phyloP scores from a whole-genome alignment of 2,113 vertebrate genomes.

The Balaenoptera acutorostrata region DNA sequence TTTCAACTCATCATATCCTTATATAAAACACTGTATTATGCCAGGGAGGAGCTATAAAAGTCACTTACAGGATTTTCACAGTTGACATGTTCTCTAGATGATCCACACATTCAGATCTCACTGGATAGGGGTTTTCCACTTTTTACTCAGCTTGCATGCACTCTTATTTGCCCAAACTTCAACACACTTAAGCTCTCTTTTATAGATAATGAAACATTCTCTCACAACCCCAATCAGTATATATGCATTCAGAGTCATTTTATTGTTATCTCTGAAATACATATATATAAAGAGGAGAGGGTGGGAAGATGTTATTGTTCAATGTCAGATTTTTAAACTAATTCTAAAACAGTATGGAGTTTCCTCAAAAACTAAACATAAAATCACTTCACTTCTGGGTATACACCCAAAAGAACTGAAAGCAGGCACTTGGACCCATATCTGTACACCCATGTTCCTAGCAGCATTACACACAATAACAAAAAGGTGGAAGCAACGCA shows the following conservation, averaged over 20 bases:
- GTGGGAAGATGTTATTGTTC: neutral
- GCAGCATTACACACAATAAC: neutral
- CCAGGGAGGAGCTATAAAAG: neutral
- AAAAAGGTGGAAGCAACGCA: neutral
- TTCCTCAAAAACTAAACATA: neutral
- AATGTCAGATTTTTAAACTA: neutral
- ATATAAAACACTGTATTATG: neutral
- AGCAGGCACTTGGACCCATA: neutral
- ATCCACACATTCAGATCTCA: neutral
- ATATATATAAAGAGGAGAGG: neutral
- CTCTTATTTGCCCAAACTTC: neutral
- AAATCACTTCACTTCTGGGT: neutral
- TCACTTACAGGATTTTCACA: neutral
- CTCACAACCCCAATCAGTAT: neutral
- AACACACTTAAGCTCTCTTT: neutral
- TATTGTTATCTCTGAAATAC: neutral
- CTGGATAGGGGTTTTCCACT: neutral
- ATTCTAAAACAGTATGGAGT: neutral
- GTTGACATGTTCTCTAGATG: neutral
- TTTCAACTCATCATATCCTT: neutral
- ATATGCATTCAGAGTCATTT: neutral
- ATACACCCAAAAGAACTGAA: neutral
- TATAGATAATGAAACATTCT: neutral
- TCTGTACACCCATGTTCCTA: neutral
- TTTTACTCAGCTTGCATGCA: neutral